Conservation (phyloP, 2,797 vertebrate species). For the Mormyrops attenuatus region DNA sequence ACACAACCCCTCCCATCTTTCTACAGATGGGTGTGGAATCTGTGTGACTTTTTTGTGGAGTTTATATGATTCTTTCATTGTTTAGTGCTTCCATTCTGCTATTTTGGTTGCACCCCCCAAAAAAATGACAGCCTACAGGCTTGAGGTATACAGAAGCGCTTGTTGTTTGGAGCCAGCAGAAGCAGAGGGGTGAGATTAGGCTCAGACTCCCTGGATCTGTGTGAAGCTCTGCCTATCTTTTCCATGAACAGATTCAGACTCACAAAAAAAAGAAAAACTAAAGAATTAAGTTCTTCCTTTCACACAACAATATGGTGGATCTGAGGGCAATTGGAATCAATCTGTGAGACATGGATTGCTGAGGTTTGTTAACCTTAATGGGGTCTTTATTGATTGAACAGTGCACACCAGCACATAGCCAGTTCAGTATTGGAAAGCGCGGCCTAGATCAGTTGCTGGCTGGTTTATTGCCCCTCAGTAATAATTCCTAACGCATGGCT, state of each 20-base stretch:
- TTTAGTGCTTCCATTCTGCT: background rate
- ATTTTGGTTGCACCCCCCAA: background rate
- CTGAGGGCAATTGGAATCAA: background rate
- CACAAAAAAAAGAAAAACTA: background rate
- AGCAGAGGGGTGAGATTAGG: background rate
- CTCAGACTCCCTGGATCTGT: background rate
- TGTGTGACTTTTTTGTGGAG: background rate
- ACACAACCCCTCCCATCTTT: background rate
- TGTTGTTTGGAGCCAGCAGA: background rate
- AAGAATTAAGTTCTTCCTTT: background rate
- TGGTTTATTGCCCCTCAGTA: background rate
- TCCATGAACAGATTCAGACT: no score
- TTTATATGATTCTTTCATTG: background rate
- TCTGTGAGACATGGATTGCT: background rate
- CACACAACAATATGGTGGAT: background rate
- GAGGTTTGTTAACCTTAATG: slow-evolving; percentile 19
- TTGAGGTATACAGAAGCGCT: background rate
- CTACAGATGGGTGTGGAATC: background rate
- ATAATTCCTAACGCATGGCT: background rate
- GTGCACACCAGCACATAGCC: background rate
- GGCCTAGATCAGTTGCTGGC: background rate
- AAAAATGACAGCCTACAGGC: background rate
- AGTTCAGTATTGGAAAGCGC: background rate
- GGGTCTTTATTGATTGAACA: slow-evolving; percentile 9
- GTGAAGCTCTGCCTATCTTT: background rate